phyloP scores from a whole-genome alignment of 2,113 vertebrate species.

The Coryphaenoides rupestris region DNA sequence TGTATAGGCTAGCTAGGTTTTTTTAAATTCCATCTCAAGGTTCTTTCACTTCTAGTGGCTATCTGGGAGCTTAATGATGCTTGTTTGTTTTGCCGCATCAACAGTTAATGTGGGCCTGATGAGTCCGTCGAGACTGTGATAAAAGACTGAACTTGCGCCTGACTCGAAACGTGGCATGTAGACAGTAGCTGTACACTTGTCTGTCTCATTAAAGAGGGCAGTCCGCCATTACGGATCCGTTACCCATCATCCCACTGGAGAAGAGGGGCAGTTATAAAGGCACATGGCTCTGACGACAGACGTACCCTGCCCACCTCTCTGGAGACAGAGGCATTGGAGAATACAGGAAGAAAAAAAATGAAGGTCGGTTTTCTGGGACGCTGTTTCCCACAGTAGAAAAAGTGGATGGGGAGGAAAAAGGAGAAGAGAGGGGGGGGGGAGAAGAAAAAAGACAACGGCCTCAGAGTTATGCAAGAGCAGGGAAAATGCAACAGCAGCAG shows the following conservation, averaged over 20 bases:
- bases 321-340: constrained; percentile 35
- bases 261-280: neutral
- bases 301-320: too few species aligned
- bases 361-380: constrained; percentile 62
- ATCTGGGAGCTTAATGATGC: too few species aligned
- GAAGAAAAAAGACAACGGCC: constrained; percentile 33
- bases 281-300: neutral
- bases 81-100: too few species aligned
- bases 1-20: too few species aligned
- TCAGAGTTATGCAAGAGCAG: constrained; percentile 46
- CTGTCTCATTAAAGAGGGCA: neutral
- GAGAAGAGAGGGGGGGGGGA: constrained; percentile 9
- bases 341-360: constrained; percentile 47
- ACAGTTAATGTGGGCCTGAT: too few species aligned
- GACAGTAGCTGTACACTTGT: neutral
- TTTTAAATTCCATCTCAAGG: too few species aligned
- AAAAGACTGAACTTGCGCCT: neutral
- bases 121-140: neutral
- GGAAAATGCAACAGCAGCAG: constrained; percentile 60
- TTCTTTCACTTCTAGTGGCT: too few species aligned
- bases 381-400: constrained; percentile 53
- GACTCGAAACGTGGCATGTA: neutral
- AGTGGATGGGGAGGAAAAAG: constrained; percentile 43
- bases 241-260: neutral
- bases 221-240: neutral